Evolutionary conservation across 2,113 vertebrate genomes (phyloP).

Genomic region (Coracopsis vasa): DNA sequence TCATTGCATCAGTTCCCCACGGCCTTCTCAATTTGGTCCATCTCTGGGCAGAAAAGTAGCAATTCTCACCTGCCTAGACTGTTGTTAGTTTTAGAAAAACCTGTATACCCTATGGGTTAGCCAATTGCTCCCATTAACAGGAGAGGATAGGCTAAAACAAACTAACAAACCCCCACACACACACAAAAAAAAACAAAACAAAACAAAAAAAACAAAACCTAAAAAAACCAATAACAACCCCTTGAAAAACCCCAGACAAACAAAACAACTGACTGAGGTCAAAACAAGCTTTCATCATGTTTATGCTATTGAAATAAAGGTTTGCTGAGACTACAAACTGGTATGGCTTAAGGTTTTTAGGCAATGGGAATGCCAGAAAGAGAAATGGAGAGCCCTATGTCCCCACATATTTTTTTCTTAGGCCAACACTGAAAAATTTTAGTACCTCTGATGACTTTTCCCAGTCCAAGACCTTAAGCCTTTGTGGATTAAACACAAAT

Average conservation of each 20-base stretch:
- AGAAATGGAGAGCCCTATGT: not conserved
- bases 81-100: conserved; percentile 7
- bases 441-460: not conserved
- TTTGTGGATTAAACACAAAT: not conserved
- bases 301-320: not conserved
- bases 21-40: not conserved
- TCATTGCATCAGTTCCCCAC: accelerated
- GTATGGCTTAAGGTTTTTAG: not conserved
- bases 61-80: not conserved
- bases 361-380: not conserved
- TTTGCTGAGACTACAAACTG: not conserved
- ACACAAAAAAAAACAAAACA: not conserved
- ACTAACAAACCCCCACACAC: too few species aligned
- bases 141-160: not conserved
- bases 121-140: not conserved
- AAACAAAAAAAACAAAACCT: not conserved
- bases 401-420: not conserved
- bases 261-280: not conserved
- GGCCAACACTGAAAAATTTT: not conserved
- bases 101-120: not conserved
- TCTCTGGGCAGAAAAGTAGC: not conserved
- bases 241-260: not conserved
- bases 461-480: not conserved
- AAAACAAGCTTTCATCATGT: not conserved
- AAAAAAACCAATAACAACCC: not conserved